A percentile compares a stretch with the other conserved stretches of the same genome.
Evolutionary conservation across 2,113 vertebrate species (phyloP).

Genomic region (Oryzias javanicus): DNA sequence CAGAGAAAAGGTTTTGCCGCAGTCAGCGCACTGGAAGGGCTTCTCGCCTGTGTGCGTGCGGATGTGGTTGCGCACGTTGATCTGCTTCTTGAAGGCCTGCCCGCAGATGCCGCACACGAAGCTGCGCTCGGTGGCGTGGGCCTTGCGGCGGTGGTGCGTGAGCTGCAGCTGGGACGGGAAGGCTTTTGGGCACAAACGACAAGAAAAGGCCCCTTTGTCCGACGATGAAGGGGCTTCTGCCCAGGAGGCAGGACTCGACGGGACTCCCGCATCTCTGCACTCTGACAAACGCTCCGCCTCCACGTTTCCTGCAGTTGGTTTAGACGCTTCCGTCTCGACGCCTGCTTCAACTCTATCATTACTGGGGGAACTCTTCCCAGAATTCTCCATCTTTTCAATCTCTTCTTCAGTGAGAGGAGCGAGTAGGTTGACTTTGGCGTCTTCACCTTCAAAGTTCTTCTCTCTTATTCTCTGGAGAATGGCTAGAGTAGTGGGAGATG

Average conservation of each 20-base stretch:
- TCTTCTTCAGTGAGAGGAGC: constrained; percentile 55
- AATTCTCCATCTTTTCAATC: constrained; percentile 39
- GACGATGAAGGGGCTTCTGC: constrained; percentile 34
- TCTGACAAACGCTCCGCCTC: not conserved
- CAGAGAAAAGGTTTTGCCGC: constrained; percentile 86
- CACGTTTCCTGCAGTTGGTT: not conserved
- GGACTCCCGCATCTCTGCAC: not conserved
- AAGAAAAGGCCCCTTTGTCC: constrained; percentile 65
- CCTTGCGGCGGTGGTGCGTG: constrained; percentile 77
- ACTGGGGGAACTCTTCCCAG: constrained; percentile 6
- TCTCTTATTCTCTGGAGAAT: constrained; percentile 62
- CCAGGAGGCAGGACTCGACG: not conserved
- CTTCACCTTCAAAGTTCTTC: constrained; percentile 39
- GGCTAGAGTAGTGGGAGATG: constrained; percentile 59
- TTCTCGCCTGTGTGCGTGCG: constrained; percentile 88
- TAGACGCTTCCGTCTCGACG: constrained; percentile 9
- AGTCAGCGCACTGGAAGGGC: constrained; percentile 86
- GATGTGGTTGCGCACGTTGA: constrained; percentile 86
- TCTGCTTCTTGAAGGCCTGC: constrained; percentile 87
- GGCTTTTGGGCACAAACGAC: constrained; percentile 79
- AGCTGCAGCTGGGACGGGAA: constrained; percentile 80
- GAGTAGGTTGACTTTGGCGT: constrained; percentile 20
- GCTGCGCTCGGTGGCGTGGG: constrained; percentile 78
- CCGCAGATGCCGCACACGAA: constrained; percentile 83
- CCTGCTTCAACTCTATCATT: constrained; percentile 16